These are phyloP conservation scores for Globodera rostochiensis DNA, from an alignment of 1,140 invertebrate genomes.

Conservation along the genomic window DNA sequence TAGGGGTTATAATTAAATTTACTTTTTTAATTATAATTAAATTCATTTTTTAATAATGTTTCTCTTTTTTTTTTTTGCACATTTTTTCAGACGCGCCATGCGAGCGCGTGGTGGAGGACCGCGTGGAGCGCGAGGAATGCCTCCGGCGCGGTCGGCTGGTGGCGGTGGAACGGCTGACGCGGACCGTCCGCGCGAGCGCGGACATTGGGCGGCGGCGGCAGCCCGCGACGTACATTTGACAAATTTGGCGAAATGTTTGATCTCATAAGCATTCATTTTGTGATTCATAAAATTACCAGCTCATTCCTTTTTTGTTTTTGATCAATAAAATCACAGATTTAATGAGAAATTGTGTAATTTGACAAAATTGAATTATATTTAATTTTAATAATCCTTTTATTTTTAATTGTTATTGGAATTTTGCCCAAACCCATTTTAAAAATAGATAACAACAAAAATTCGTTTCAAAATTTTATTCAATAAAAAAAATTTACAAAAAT, in stretches of 20 bases:
- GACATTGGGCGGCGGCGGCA: not conserved
- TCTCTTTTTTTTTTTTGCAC: not conserved
- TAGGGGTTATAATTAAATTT: not conserved
- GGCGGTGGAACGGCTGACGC: constrained; percentile 23
- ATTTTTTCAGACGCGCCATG: constrained; percentile 9
- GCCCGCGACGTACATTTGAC: constrained; percentile 1
- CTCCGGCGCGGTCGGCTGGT: constrained; percentile 8
- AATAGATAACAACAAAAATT: no score
- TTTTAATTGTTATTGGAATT: no score
- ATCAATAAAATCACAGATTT: not conserved
- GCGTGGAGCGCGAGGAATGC: constrained; percentile 28
- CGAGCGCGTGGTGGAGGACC: constrained; percentile 23
- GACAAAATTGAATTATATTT: not conserved
- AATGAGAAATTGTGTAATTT: not conserved
- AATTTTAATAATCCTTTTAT: not conserved
- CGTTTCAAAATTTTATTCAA: no score
- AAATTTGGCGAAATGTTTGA: not conserved
- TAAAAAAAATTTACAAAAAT: no score
- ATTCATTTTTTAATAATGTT: not conserved
- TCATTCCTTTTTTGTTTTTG: not conserved
- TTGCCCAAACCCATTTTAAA: no score
- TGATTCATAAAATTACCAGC: not conserved
- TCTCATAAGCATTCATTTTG: not conserved
- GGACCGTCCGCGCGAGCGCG: constrained; percentile 11
- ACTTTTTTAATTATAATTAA: not conserved